phyloP scores from a whole-genome alignment of 2,113 vertebrate species.

The Isichthys henryi region DNA sequence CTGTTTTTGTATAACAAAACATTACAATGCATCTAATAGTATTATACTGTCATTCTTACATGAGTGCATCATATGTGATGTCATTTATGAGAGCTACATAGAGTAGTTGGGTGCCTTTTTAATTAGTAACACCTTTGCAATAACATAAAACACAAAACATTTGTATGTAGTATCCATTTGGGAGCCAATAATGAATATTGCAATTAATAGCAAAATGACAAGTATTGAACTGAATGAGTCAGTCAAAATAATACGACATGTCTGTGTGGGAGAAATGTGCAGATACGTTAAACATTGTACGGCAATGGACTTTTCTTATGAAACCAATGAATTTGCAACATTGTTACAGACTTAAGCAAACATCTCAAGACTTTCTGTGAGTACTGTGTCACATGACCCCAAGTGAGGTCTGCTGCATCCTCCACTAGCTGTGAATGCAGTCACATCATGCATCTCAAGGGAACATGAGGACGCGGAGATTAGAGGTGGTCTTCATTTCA shows the following conservation, averaged over 20 bases:
- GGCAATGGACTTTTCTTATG: neutral
- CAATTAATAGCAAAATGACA: too few species aligned
- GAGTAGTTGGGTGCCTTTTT: neutral
- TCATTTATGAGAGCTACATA: neutral
- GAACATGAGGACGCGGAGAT: neutral
- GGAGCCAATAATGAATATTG: too few species aligned
- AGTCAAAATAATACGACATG: too few species aligned
- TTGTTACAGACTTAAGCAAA: neutral
- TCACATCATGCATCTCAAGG: neutral
- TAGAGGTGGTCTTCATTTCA: neutral
- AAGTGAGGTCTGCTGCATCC: neutral
- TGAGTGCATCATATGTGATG: neutral
- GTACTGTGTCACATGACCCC: neutral
- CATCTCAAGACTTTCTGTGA: neutral
- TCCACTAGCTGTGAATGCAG: neutral
- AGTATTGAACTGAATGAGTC: too few species aligned
- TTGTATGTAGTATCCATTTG: too few species aligned
- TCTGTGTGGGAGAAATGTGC: too few species aligned
- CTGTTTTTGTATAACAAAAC: neutral
- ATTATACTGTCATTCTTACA: neutral
- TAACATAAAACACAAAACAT: too few species aligned
- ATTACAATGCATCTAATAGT: neutral
- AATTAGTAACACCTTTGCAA: neutral
- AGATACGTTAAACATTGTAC: neutral
- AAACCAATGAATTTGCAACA: neutral